phyloP scores from a whole-genome alignment of 1,140 invertebrate species.

The Mercenaria mercenaria region DNA sequence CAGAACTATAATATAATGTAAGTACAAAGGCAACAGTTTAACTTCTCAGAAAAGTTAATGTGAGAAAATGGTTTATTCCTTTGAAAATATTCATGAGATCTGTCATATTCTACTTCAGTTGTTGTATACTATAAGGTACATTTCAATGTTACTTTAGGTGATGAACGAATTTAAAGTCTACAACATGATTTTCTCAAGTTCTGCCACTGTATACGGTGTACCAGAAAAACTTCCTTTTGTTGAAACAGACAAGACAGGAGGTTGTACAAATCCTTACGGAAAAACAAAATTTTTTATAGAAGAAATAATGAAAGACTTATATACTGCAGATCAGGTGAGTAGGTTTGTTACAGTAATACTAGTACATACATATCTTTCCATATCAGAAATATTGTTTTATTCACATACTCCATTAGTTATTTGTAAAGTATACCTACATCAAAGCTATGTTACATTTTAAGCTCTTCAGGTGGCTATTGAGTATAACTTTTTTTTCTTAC shows the following conservation, averaged over 20 bases:
- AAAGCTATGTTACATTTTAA: too few species aligned
- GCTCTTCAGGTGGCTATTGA: too few species aligned
- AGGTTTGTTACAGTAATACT: too few species aligned
- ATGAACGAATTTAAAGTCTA: slow-evolving; percentile 89
- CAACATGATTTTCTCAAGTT: slow-evolving; percentile 96
- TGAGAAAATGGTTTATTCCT: too few species aligned
- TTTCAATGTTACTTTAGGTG: slow-evolving; percentile 89
- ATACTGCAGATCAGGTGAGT: slow-evolving; percentile 74
- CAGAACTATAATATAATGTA: too few species aligned
- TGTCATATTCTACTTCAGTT: too few species aligned
- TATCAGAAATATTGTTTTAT: not conserved
- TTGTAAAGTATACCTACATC: too few species aligned
- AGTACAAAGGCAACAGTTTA: too few species aligned
- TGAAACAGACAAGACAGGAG: slow-evolving; percentile 93
- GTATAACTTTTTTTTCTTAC: too few species aligned
- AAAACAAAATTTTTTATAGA: slow-evolving; percentile 99
- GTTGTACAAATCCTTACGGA: slow-evolving; percentile 98
- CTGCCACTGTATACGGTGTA: slow-evolving; percentile 97
- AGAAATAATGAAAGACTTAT: slow-evolving; percentile 94
- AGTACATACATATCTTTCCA: not conserved
- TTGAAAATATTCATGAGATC: too few species aligned
- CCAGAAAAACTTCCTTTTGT: slow-evolving; percentile 94
- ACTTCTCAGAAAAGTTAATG: too few species aligned
- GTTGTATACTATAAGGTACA: too few species aligned
- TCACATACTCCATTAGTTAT: not conserved